A percentile compares a stretch with the other conserved stretches of the same genome.
phyloP scores from a whole-genome alignment of 2,888 invertebrate species.

The Nebria brevicollis region DNA sequence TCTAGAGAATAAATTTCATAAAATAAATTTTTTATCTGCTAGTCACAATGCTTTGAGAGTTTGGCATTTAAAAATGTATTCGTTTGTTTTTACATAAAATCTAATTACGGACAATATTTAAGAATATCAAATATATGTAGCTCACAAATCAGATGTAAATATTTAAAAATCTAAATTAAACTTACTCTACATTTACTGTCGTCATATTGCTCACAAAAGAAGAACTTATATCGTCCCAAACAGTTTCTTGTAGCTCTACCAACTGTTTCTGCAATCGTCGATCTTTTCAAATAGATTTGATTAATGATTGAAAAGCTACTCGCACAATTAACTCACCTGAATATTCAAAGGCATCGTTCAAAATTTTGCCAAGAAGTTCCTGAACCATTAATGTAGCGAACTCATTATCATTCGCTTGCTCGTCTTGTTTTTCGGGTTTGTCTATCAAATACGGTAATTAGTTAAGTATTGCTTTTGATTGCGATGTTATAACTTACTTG shows the following conservation, averaged over 20 bases:
- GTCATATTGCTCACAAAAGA: background rate
- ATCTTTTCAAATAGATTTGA: background rate
- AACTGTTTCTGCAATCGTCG: background rate
- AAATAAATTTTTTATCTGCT: too few relatives aligned
- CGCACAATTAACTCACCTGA: conserved; percentile 19
- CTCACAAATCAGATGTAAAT: background rate
- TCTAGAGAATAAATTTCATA: background rate
- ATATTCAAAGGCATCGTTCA: conserved; percentile 55
- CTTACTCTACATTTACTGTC: background rate
- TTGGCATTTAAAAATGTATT: too few relatives aligned
- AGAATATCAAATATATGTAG: background rate
- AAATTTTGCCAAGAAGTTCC: conserved; percentile 60
- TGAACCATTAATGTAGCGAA: conserved; percentile 52
- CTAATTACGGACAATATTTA: background rate
- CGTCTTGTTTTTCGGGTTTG: background rate
- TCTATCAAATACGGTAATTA: background rate
- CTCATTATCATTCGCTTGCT: background rate
- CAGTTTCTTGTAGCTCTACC: background rate
- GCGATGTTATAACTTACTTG: background rate
- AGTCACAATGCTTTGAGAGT: too few relatives aligned
- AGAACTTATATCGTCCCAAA: background rate
- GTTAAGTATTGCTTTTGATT: background rate
- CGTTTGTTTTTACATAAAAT: too few relatives aligned
- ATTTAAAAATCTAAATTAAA: background rate
- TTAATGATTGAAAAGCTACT: background rate